Percentiles rank a stretch among this genome's conserved stretches.
Conservation (phyloP, 2,797 vertebrate genomes). For the Mus caroli region DNA sequence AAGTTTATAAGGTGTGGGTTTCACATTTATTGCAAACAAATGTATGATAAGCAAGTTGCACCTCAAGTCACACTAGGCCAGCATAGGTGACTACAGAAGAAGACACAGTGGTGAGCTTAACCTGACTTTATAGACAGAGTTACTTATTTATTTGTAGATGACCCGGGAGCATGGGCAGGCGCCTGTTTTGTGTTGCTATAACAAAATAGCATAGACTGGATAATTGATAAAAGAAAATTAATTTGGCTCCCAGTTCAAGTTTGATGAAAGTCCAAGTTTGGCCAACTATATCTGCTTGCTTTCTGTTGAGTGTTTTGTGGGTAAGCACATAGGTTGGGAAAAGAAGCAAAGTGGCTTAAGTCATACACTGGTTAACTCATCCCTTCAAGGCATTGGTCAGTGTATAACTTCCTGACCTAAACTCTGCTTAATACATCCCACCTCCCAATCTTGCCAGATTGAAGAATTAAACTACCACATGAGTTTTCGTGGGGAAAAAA, state of each 20-base stretch:
- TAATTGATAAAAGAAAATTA: not conserved
- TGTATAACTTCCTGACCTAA: not conserved
- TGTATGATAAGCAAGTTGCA: not conserved
- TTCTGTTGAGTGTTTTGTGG: not conserved
- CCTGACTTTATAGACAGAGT: not conserved
- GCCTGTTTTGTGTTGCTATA: not conserved
- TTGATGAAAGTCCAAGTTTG: not conserved
- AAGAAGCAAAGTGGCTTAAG: not conserved
- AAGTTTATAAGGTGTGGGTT: not conserved
- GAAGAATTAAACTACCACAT: not conserved
- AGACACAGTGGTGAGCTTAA: not conserved
- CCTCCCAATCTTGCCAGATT: not conserved
- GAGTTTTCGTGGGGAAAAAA: not conserved
- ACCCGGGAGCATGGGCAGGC: not conserved
- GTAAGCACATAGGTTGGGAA: not conserved
- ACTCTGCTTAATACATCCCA: not conserved
- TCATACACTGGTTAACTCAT: not conserved
- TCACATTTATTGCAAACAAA: not conserved
- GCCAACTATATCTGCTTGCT: not conserved
- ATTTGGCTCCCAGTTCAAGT: not conserved
- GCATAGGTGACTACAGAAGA: not conserved
- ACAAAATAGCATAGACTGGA: not conserved
- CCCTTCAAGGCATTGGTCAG: not conserved
- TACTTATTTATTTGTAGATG: not conserved
- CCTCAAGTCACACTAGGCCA: not conserved